Evolutionary conservation across 2,797 vertebrate genomes (phyloP).

Genomic region (Notolabrus celidotus): DNA sequence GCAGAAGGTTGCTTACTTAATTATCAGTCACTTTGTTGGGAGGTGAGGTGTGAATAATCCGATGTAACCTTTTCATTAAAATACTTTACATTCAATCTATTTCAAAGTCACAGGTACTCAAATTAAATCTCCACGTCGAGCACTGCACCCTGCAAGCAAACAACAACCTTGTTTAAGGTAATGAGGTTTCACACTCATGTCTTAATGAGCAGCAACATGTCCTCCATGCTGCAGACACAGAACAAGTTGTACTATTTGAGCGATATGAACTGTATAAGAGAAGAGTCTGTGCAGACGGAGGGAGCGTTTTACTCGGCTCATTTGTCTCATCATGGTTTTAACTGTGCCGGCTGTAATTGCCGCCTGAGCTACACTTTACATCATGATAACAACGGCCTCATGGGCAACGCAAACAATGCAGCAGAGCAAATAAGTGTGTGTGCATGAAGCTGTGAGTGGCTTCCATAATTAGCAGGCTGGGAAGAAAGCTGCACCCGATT

Average conservation of each 20-base stretch:
- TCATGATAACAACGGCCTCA: slow-evolving; percentile 10
- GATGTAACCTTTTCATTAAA: slow-evolving; percentile 54
- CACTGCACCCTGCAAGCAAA: slow-evolving; percentile 8
- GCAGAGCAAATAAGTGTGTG: slow-evolving; percentile 16
- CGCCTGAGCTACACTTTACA: slow-evolving; percentile 20
- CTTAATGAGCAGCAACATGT: slow-evolving; percentile 19
- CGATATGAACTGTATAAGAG: neutral
- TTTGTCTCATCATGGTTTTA: slow-evolving; percentile 54
- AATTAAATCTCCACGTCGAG: slow-evolving; percentile 42
- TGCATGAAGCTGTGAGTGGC: slow-evolving; percentile 15
- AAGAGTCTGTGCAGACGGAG: slow-evolving; percentile 18
- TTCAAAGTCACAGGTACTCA: slow-evolving; percentile 56
- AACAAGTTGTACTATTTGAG: slow-evolving; percentile 12
- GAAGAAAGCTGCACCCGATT: slow-evolving; percentile 13
- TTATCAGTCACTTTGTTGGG: slow-evolving; percentile 33
- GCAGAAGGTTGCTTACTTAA: slow-evolving; percentile 9
- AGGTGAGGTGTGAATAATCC: slow-evolving; percentile 50
- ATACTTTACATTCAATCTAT: slow-evolving; percentile 60
- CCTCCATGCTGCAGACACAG: neutral
- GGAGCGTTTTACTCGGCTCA: slow-evolving; percentile 41
- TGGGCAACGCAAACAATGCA: slow-evolving; percentile 39
- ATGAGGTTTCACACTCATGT: slow-evolving; percentile 42
- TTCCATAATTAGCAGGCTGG: slow-evolving; percentile 33
- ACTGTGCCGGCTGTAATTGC: slow-evolving; percentile 32
- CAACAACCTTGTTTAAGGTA: slow-evolving; percentile 33